Percentiles rank a stretch among this genome's conserved stretches.
These are phyloP conservation scores for Mesorhabditis spiculigera DNA, from an alignment of 2,888 invertebrate species.

Conservation along the genomic window DNA sequence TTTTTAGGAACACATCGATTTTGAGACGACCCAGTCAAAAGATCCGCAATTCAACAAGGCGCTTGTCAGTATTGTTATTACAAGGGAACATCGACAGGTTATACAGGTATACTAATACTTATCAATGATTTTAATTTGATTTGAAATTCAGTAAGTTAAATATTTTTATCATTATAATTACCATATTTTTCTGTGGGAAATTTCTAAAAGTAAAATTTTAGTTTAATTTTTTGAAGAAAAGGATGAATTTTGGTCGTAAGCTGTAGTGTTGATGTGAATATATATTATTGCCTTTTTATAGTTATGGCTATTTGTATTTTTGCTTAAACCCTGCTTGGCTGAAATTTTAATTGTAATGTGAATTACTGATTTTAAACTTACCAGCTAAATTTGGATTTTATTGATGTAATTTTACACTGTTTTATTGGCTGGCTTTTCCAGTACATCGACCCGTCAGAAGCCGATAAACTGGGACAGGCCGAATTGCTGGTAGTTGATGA, in stretches of 20 bases:
- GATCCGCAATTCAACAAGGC: slow-evolving; percentile 95
- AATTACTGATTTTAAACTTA: slow-evolving; percentile 4
- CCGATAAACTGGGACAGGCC: slow-evolving; percentile 81
- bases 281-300: neutral
- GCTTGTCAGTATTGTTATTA: slow-evolving; percentile 85
- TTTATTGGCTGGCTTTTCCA: slow-evolving; percentile 60
- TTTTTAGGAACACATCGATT: slow-evolving; percentile 85
- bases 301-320: neutral
- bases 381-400: neutral
- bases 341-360: neutral
- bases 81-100: slow-evolving; percentile 60
- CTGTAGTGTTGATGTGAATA: no score
- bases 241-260: no score
- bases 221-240: no score
- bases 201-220: no score
- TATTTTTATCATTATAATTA: no score
- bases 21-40: slow-evolving; percentile 86
- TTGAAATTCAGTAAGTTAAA: no score
- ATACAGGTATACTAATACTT: slow-evolving; percentile 43
- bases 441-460: slow-evolving; percentile 91
- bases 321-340: neutral
- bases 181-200: no score
- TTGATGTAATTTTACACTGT: neutral
- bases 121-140: no score
- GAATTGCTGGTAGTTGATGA: slow-evolving; percentile 95